A percentile compares a stretch with the other conserved stretches of the same genome.
Conservation (phyloP, 2,113 vertebrate genomes). For the Chascanopsetta lugubris region DNA sequence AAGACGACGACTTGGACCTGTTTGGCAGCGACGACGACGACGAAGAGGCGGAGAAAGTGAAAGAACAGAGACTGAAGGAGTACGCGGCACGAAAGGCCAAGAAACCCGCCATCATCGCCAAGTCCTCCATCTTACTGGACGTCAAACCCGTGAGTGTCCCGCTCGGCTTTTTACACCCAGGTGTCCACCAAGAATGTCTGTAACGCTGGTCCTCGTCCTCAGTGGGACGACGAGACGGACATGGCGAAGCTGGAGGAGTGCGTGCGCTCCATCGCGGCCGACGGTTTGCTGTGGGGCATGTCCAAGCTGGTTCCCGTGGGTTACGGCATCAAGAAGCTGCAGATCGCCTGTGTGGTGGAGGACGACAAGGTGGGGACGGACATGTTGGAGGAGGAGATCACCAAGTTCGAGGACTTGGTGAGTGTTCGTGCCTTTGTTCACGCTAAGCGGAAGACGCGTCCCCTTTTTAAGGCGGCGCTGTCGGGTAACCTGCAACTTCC, state of each 20-base stretch:
- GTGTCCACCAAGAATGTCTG: no score
- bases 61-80: conserved; percentile 89
- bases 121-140: conserved; percentile 95
- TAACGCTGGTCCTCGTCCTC: neutral
- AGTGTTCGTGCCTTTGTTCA: conserved; percentile 74
- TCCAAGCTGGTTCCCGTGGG: conserved; percentile 95
- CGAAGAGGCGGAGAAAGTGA: conserved; percentile 87
- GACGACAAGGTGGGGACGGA: conserved; percentile 96
- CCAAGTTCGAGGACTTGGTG: conserved; percentile 92
- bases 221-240: conserved; percentile 98
- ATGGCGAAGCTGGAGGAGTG: conserved; percentile 94
- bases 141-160: conserved; percentile 89
- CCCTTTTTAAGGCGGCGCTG: no score
- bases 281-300: conserved; percentile 90
- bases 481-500: no score
- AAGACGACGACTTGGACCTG: conserved; percentile 86
- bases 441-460: no score
- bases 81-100: conserved; percentile 90
- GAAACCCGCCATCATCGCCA: conserved; percentile 90
- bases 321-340: conserved; percentile 95
- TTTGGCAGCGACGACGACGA: conserved; percentile 93
- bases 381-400: conserved; percentile 95
- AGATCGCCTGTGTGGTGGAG: conserved; percentile 96
- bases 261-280: conserved; percentile 88
- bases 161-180: no score